Conservation (phyloP, 2,113 vertebrate species). For the Pseudorectes ferrugineus region DNA sequence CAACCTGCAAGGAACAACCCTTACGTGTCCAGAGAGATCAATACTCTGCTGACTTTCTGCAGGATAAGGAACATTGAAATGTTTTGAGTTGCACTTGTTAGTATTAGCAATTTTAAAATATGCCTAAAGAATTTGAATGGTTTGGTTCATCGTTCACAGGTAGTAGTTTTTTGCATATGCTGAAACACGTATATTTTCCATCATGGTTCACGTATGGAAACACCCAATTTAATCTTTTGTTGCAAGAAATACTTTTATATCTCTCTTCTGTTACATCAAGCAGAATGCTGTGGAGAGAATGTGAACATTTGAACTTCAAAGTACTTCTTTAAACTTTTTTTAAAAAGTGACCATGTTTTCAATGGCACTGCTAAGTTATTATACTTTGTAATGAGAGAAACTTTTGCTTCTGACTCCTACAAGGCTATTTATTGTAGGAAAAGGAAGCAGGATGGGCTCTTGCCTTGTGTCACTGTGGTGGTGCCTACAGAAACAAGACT, state of each 20-base stretch:
- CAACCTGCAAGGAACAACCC: background rate
- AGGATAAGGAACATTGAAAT: background rate
- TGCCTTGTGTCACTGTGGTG: background rate
- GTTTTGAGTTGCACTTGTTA: background rate
- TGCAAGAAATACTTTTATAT: background rate
- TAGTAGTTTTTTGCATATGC: background rate
- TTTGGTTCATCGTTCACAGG: fast-evolving
- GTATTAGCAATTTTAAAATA: background rate
- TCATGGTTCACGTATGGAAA: background rate
- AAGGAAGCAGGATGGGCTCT: background rate
- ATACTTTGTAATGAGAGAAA: background rate
- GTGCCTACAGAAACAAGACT: background rate
- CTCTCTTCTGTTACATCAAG: background rate
- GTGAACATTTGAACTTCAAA: background rate
- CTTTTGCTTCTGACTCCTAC: background rate
- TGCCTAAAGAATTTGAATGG: background rate
- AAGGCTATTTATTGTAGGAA: background rate
- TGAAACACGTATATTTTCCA: background rate
- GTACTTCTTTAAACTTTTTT: background rate
- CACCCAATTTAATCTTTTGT: background rate
- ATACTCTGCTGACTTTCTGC: background rate
- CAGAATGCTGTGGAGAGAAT: background rate
- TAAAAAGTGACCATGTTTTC: background rate
- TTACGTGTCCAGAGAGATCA: fast-evolving
- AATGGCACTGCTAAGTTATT: background rate